phyloP scores from a whole-genome alignment of 2,888 invertebrate species.

The Sepioteuthis lessoniana region DNA sequence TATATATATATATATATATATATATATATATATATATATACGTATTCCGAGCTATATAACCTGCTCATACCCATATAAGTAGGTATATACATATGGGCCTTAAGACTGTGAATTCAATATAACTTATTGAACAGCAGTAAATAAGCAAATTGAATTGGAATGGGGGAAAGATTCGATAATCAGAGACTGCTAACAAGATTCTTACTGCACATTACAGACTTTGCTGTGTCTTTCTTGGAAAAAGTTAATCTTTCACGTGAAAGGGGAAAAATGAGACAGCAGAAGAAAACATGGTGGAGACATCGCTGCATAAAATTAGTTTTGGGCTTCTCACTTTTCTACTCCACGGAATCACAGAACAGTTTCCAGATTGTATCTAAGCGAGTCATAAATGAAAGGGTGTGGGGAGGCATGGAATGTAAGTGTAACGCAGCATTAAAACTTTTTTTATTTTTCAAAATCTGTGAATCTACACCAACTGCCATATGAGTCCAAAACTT shows the following conservation, averaged over 20 bases:
- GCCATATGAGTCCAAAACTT: too few species aligned
- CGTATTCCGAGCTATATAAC: too few species aligned
- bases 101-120: not conserved
- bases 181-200: not conserved
- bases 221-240: not conserved
- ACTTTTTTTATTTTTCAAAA: too few species aligned
- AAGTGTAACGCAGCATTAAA: too few species aligned
- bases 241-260: not conserved
- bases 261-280: not conserved
- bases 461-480: too few species aligned
- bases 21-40: too few species aligned
- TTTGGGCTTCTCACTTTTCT: not conserved
- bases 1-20: too few species aligned
- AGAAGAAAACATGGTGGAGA: not conserved
- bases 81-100: too few species aligned
- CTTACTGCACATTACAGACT: not conserved
- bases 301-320: not conserved
- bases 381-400: fast-evolving
- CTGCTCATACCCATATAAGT: too few species aligned
- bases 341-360: not conserved
- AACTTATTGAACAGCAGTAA: slow-evolving; percentile 33
- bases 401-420: not conserved
- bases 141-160: too few species aligned
- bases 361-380: not conserved
- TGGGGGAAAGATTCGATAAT: not conserved